Percentiles rank a stretch among this genome's conserved stretches.
phyloP scores from a whole-genome alignment of 1,140 invertebrate genomes.

The Platorchestia sp. region DNA sequence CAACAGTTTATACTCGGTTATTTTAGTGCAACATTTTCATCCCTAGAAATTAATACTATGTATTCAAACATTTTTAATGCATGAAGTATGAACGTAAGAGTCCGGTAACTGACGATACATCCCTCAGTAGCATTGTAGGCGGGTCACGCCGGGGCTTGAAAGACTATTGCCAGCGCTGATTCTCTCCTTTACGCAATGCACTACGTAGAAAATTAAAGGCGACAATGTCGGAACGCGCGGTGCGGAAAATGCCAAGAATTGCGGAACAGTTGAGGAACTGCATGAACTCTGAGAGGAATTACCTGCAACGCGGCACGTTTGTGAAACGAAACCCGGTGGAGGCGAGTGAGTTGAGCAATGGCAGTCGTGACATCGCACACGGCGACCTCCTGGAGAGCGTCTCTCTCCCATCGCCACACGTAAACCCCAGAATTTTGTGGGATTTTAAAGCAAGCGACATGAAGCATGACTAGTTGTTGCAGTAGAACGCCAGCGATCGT shows the following conservation, averaged over 20 bases:
- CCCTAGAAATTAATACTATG: too few relatives aligned
- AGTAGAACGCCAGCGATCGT: neutral
- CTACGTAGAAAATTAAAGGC: neutral
- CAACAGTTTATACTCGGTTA: too few relatives aligned
- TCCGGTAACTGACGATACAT: too few relatives aligned
- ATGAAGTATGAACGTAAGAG: too few relatives aligned
- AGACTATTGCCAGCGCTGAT: too few relatives aligned
- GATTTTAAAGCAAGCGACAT: neutral
- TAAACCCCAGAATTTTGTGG: neutral
- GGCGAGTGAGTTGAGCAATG: neutral
- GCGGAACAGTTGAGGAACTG: neutral
- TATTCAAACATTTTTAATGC: too few relatives aligned
- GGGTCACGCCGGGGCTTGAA: too few relatives aligned
- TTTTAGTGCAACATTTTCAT: too few relatives aligned
- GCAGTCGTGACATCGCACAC: neutral
- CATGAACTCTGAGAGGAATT: neutral
- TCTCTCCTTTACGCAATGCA: too few relatives aligned
- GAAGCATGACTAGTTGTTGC: neutral
- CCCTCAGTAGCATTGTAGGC: too few relatives aligned
- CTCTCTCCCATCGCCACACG: neutral
- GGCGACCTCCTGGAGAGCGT: neutral
- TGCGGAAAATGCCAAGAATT: neutral
- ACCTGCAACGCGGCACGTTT: neutral
- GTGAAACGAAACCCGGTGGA: neutral
- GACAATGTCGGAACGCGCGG: neutral